Conservation (phyloP, 2,888 invertebrate genomes). For the Drosophila barbarae region DNA sequence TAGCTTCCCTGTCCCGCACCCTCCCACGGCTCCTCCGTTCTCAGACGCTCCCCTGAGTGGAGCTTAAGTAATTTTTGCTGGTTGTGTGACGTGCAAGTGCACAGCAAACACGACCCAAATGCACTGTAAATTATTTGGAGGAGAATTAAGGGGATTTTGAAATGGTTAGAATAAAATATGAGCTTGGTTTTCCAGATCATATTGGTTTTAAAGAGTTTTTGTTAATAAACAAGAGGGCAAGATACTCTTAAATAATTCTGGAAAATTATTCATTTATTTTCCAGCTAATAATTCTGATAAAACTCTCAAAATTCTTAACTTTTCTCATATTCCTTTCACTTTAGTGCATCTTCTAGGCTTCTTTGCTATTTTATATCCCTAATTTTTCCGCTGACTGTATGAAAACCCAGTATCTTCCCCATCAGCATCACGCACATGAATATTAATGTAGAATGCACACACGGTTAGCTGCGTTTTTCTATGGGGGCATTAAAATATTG, state of each 20-base stretch:
- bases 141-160: no score
- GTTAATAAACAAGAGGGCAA: no score
- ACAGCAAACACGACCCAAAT: constrained; percentile 58
- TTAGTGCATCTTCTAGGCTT: not conserved
- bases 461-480: constrained; percentile 73
- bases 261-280: no score
- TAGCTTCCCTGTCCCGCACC: constrained; percentile 42
- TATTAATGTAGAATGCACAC: constrained; percentile 73
- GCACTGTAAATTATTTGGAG: not conserved
- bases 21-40: not conserved
- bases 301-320: no score
- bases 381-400: not conserved
- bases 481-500: constrained; percentile 61
- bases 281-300: no score
- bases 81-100: constrained; percentile 65
- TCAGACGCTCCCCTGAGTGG: constrained; percentile 20
- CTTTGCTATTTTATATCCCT: not conserved
- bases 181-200: no score
- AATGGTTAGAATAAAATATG: no score
- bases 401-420: constrained; percentile 15
- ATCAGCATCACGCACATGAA: constrained; percentile 58
- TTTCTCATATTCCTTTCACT: not conserved
- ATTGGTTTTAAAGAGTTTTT: no score
- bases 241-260: no score
- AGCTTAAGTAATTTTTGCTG: constrained; percentile 68